Evolutionary conservation across 2,797 vertebrate species (phyloP), one percentile per base, ranked within the genome.

Genomic region (Synanceia verrucosa): DNA sequence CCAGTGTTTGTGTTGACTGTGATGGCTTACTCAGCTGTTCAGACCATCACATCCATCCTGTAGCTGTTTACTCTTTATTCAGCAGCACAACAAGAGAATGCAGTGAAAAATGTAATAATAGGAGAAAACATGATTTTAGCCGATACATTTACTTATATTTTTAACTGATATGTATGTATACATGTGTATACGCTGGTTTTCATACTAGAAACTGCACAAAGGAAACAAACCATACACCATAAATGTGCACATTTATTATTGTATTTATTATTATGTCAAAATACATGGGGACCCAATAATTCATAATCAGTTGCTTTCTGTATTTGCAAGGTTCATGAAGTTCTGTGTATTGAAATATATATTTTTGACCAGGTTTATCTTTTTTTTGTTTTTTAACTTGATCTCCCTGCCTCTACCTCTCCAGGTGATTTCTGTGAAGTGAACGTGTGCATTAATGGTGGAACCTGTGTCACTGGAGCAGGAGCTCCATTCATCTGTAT

Each of bases 381-480:
- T n/a, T 13, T 3, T 18, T 4, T 41, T 18, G 8, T 18, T 41
- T 18, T 41, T 18, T 29, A 4, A 4, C 28, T 18, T 24, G 23
- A 16, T 31, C 16, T 65, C 47, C 1, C 6, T 23, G 9, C 9
- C 26, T 16, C 0, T 16, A 41, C 10, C 2, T 36, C 44, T 62
- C 24, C 88, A 99, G 98, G 94, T 84, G 96, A 97, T 65, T 91
- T 91, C 87, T 99, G 97, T 31, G 75, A 95, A 0, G 93, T 95
- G 53, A 96, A 96, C 47, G 47, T 92, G 34, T 99, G 98, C 89
- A 86, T 88, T 74, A 97, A 99, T 1, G 97, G 97, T 60, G 97
- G 96, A 10, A 97, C 96, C 12, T 99, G 97, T 84, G 88, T 98
- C 79, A 91, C 88, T 0, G 85, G 90, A 26, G 78, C 91, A 18